phyloP scores from a whole-genome alignment of 2,113 vertebrate genomes.

The Odocoileus virginianus region DNA sequence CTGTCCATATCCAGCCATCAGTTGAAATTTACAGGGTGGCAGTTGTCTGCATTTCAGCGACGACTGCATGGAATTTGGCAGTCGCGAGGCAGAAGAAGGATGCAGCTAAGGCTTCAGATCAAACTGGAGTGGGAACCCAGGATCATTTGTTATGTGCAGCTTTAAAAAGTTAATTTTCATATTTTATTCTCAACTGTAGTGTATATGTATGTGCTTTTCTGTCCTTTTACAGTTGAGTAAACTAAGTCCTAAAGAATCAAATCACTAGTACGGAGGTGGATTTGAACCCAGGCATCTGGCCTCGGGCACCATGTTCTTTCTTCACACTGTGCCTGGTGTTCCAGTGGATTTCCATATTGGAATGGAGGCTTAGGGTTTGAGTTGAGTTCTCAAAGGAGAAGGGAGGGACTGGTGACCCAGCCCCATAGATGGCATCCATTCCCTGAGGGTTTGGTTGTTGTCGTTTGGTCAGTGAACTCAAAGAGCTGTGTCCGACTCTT shows the following conservation, averaged over 20 bases:
- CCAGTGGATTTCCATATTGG: neutral
- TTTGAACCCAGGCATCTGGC: neutral
- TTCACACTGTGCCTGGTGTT: accelerated
- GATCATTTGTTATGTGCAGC: neutral
- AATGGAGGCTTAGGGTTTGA: neutral
- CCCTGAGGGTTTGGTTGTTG: accelerated
- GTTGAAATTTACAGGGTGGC: neutral
- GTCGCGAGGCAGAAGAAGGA: neutral
- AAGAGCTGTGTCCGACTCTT: neutral
- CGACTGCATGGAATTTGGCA: neutral
- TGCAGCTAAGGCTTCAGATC: neutral
- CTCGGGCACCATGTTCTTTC: accelerated
- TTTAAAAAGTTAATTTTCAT: neutral
- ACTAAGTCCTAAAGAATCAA: neutral
- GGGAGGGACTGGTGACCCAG: neutral
- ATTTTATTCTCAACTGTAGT: neutral
- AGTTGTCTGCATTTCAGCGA: neutral
- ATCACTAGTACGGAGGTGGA: neutral
- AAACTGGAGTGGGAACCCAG: neutral
- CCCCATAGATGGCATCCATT: neutral
- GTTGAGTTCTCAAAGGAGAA: neutral
- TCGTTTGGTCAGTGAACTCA: neutral
- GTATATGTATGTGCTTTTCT: neutral
- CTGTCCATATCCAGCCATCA: too few relatives aligned
- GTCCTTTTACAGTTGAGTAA: neutral